These are phyloP conservation scores for Ptiloglossa arizonensis DNA, from an alignment of 1,140 invertebrate species.

Conservation along the genomic window DNA sequence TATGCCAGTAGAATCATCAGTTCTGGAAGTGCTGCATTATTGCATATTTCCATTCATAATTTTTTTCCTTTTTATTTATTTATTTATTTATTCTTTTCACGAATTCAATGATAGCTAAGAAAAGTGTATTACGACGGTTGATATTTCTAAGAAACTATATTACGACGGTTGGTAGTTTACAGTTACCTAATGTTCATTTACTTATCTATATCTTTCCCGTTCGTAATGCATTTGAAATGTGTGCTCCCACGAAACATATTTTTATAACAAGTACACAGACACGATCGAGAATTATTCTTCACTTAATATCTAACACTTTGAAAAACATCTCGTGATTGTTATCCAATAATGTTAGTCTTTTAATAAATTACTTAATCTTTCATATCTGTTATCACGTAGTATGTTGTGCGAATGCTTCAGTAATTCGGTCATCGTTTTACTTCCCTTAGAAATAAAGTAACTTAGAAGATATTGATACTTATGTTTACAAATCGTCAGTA, in stretches of 20 bases:
- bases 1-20: neutral
- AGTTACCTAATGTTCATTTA: neutral
- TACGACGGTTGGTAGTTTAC: neutral
- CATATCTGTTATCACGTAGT: neutral
- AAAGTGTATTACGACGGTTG: neutral
- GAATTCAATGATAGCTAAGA: slow-evolving; percentile 9
- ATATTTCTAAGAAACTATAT: neutral
- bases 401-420: slow-evolving; percentile 23
- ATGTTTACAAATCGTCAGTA: slow-evolving; percentile 16
- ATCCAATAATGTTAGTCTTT: neutral
- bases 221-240: neutral
- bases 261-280: neutral
- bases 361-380: slow-evolving; percentile 21
- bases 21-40: neutral
- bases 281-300: slow-evolving; percentile 1
- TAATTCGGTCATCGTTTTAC: slow-evolving; percentile 15
- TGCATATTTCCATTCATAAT: neutral
- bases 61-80: neutral
- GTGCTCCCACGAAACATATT: neutral
- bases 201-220: neutral
- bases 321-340: neutral
- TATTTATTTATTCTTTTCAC: neutral
- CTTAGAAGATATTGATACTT: slow-evolving; percentile 33
- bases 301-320: neutral
- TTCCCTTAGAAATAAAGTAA: slow-evolving; percentile 18